Percentiles rank a stretch among this genome's conserved stretches.
Evolutionary conservation across 1,140 invertebrate species (phyloP).

Genomic region (Aphelinus atriplicis): DNA sequence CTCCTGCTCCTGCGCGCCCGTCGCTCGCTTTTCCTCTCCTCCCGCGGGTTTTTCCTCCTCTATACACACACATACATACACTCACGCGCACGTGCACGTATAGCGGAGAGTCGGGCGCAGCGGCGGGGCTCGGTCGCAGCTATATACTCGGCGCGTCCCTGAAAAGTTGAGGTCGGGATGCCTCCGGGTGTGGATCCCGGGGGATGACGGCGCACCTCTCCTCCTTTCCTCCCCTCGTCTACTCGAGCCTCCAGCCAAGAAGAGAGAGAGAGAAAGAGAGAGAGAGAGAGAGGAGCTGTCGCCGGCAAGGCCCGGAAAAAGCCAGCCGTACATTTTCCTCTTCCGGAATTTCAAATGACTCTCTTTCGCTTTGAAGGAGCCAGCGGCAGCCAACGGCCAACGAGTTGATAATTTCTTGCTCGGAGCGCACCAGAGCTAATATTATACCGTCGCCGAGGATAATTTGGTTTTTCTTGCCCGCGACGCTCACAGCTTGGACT

Average conservation of each 20-base stretch:
- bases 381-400: neutral
- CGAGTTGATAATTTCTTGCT: slow-evolving; percentile 14
- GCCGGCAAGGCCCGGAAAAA: neutral
- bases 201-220: slow-evolving; percentile 18
- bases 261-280: neutral
- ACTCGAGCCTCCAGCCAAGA: neutral
- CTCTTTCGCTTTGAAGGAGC: neutral
- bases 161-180: slow-evolving; percentile 34
- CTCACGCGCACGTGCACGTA: too few species aligned
- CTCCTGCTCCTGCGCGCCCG: neutral
- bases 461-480: slow-evolving; percentile 5
- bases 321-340: slow-evolving; percentile 26
- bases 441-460: neutral
- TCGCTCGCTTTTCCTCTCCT: slow-evolving; percentile 27
- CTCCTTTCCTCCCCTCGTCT: slow-evolving; percentile 20
- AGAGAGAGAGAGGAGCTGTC: neutral
- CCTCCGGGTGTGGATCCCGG: slow-evolving; percentile 25
- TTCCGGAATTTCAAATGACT: slow-evolving; percentile 16
- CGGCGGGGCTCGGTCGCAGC: neutral
- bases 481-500: too few species aligned
- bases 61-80: too few species aligned
- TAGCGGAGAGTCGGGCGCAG: neutral
- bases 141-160: neutral
- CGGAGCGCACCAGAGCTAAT: neutral
- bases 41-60: slow-evolving; percentile 18